Conservation (phyloP, 2,888 invertebrate species). For the Drosophila tripunctata region DNA sequence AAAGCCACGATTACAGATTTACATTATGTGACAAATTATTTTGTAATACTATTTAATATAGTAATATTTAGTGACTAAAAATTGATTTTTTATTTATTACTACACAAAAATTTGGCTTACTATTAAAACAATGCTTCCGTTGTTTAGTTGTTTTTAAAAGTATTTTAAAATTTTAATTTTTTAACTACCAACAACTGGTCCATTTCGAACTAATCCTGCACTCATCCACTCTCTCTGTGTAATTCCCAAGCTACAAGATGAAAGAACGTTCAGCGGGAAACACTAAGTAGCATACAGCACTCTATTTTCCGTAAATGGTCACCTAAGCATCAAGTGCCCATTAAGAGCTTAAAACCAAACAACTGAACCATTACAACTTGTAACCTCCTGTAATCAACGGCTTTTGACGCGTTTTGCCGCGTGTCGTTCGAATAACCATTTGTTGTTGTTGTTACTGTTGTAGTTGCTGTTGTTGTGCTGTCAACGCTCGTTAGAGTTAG, state of each 20-base stretch:
- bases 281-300: not conserved
- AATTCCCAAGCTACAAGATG: not conserved
- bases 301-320: constrained; percentile 1
- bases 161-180: too few species aligned
- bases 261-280: not conserved
- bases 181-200: not conserved
- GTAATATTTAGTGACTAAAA: too few species aligned
- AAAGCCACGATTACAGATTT: too few species aligned
- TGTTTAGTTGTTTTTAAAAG: not conserved
- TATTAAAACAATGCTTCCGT: not conserved
- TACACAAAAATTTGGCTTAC: too few species aligned
- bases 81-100: too few species aligned
- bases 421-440: constrained; percentile 42
- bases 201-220: constrained; percentile 27
- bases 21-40: too few species aligned
- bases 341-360: constrained; percentile 70
- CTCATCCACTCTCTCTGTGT: constrained; percentile 4
- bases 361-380: constrained; percentile 55
- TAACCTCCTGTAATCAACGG: constrained; percentile 70
- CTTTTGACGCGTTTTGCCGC: constrained; percentile 69
- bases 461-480: constrained; percentile 47
- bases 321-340: constrained; percentile 70
- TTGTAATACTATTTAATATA: too few species aligned
- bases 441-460: constrained; percentile 35
- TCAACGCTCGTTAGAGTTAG: constrained; percentile 33